phyloP scores from a whole-genome alignment of 2,113 vertebrate species.

The Gallinago paraguaiae region DNA sequence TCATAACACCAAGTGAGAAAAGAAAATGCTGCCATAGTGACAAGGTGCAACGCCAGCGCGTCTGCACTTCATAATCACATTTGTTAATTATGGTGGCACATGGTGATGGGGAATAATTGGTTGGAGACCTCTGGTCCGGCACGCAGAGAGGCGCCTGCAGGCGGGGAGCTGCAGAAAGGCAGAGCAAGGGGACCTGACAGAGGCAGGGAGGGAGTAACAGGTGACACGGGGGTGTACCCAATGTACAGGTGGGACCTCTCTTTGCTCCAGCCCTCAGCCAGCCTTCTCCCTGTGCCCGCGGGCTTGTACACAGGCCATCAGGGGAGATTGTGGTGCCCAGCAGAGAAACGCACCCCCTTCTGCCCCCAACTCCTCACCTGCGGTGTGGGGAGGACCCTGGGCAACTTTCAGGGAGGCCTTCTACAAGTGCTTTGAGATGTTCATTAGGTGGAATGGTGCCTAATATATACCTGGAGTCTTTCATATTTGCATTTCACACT shows the following conservation, averaged over 20 bases:
- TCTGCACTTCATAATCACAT: background rate
- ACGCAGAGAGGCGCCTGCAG: background rate
- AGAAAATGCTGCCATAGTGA: constrained; percentile 20
- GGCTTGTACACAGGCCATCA: rapidly evolving
- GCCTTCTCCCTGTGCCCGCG: rapidly evolving
- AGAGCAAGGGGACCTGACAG: rapidly evolving
- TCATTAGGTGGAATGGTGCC: background rate
- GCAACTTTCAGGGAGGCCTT: rapidly evolving
- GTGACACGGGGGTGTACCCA: rapidly evolving
- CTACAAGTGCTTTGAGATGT: background rate
- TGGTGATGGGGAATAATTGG: background rate
- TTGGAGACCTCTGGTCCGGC: background rate
- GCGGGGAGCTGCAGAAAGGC: rapidly evolving
- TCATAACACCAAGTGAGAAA: background rate
- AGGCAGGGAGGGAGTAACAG: background rate
- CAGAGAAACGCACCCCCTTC: rapidly evolving
- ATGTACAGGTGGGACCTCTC: rapidly evolving
- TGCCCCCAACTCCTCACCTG: rapidly evolving
- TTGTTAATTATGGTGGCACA: background rate
- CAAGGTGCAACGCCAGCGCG: background rate
- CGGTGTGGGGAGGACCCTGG: rapidly evolving
- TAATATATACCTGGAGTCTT: background rate
- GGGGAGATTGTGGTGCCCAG: rapidly evolving
- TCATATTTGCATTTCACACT: background rate
- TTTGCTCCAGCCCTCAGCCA: background rate